A percentile compares a stretch with the other conserved stretches of the same genome.
These are phyloP conservation scores for Nomada ruficornis DNA, from an alignment of 2,888 invertebrate genomes.

Conservation along the genomic window DNA sequence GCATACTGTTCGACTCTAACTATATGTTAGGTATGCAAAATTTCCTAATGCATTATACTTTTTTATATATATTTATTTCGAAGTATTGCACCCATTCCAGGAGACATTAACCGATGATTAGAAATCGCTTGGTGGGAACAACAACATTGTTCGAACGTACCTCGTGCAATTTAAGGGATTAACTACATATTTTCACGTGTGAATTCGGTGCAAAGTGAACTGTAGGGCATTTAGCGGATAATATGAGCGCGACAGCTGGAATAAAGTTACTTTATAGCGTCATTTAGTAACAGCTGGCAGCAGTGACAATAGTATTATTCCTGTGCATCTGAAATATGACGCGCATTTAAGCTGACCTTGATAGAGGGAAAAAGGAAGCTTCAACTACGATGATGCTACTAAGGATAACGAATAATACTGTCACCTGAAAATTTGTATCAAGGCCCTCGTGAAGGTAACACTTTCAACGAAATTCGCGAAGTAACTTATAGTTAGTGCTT, in stretches of 20 bases:
- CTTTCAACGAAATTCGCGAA: background rate
- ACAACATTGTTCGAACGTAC: background rate
- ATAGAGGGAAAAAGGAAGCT: conserved; percentile 19
- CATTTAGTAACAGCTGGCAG: conserved; percentile 63
- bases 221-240: conserved; percentile 52
- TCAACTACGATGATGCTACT: background rate
- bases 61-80: no score
- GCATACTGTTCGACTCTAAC: no score
- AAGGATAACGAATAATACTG: background rate
- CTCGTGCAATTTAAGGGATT: conserved; percentile 35
- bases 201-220: conserved; percentile 52
- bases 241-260: conserved; percentile 57
- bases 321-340: conserved; percentile 42
- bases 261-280: conserved; percentile 60
- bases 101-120: background rate
- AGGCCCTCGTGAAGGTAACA: background rate
- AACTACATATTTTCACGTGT: conserved; percentile 35
- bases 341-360: conserved; percentile 46
- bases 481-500: background rate
- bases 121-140: conserved; percentile 1
- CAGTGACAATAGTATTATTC: conserved; percentile 60
- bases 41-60: no score
- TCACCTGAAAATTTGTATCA: conserved; percentile 4
- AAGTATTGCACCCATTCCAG: background rate
- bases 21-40: no score